phyloP scores from a whole-genome alignment of 2,797 vertebrate species.

The Clarias pachynema region DNA sequence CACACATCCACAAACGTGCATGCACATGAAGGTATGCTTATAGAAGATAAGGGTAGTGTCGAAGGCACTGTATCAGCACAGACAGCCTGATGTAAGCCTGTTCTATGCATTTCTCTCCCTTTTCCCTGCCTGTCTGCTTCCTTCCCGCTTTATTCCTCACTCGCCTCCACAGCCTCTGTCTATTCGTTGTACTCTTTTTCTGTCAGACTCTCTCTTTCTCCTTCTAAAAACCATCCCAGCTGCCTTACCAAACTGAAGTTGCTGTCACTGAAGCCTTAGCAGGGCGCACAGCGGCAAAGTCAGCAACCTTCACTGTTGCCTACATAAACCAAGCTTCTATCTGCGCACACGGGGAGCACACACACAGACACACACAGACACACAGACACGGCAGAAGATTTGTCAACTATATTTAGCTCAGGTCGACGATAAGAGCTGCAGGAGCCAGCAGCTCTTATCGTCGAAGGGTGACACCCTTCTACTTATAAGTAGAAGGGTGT shows the following conservation, averaged over 20 bases:
- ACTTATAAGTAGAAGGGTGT: conserved; percentile 32
- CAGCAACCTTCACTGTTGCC: conserved; percentile 41
- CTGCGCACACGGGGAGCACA: conserved; percentile 33
- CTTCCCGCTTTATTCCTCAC: conserved; percentile 1
- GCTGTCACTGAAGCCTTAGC: conserved; percentile 24
- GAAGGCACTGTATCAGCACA: conserved; percentile 46
- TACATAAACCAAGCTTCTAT: conserved; percentile 31
- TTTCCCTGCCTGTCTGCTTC: not conserved
- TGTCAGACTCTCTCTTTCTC: not conserved
- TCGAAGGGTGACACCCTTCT: too few relatives aligned
- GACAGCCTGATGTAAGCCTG: conserved; percentile 26
- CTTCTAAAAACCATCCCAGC: conserved; percentile 46
- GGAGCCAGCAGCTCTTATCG: conserved; percentile 12
- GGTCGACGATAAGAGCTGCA: conserved; percentile 47
- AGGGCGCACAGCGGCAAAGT: conserved; percentile 44
- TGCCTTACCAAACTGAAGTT: conserved; percentile 30
- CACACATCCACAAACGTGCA: not conserved
- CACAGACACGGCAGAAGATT: conserved; percentile 14
- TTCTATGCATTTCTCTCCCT: not conserved
- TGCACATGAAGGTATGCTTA: conserved; percentile 15
- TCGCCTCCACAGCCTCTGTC: conserved; percentile 3
- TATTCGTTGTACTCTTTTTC: conserved; percentile 20
- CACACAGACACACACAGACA: not conserved
- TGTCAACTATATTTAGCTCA: conserved; percentile 54
- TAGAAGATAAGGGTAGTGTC: conserved; percentile 12